Evolutionary conservation across 2,888 invertebrate genomes (phyloP), one percentile per base, ranked within the genome.

Genomic region (Stenoptilia bipunctidactyla): DNA sequence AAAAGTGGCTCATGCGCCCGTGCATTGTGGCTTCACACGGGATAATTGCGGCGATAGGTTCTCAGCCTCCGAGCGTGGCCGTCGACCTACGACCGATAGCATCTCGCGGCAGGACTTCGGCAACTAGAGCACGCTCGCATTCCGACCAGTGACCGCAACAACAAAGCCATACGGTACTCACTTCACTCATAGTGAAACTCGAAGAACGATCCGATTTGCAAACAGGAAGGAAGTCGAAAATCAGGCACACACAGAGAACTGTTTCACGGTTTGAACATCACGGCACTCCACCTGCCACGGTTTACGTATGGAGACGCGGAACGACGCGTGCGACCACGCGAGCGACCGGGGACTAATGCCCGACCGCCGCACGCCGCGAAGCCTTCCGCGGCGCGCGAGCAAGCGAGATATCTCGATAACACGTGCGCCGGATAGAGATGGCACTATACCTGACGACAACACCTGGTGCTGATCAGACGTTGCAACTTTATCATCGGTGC

Each of bases 331-430:
- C 71, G 61, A 44, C 55, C 49, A 66, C 61, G 57, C 56, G 52
- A 58, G 53, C 69, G 59, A 57, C 54, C 75, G 72, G 76, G 69
- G 76, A 77, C 73, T 70, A 73, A 75, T 73, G 74, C 69, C 72
- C 66, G 62, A 53, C 48, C 47, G 51, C 47, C 50, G 52, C 55
- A 52, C 52, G 48, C 45, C 45, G 55, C 57, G 55, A 54, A 63
- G 60, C 45, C 50, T 62, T 60, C 66, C 25, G 40, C 12, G 64
- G 53, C 58, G 72, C 53, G 64, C 54, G 69, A 70, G 64, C 53
- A 69, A 70, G 64, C 53, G 74, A 68, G 79, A 77, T 53, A 50
- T 50, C 54, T 38, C 41, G 40, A 55, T 53, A 49, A 53, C 49
- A 61, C 65, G 62, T 55, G 52, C 47, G 58, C 77, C 65, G 66